Base-by-base conservation (phyloP, 53 echinoderm and acorn worm species). In the Mesocentrotus franciscanus region DNA sequence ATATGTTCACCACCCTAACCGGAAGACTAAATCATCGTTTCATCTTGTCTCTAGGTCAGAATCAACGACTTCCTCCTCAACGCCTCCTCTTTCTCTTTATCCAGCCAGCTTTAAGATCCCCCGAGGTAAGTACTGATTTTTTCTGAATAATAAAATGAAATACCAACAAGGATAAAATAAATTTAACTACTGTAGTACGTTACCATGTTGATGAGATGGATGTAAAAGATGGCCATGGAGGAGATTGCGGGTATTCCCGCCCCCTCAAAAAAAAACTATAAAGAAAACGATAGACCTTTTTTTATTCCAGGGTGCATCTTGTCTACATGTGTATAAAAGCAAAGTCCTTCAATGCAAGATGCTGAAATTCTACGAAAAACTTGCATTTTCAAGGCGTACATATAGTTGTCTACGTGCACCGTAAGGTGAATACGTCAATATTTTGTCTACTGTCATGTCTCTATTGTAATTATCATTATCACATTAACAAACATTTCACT, bases 31-130 rank as follows among this genome's bases (percentile, higher is more conserved):
- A 20, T 24, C 18, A 68, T 22, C 24, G 24, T 68, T 20, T 24
- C 68, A 68, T 68, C 24, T 68, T 68, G 4, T 68, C 24, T 24
- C 24, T 75, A 93, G 93, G 33, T 93, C 93, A 11, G 93, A 93
- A 93, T 93, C 93, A 8, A 93, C 93, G 24, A 93, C 93, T 20
- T 93, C 93, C 30, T 93, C 93, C 12, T 93, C 58, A 9, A 81
- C 93, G 33, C 93, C 93, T 16, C 93, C 93, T 1, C 60, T 93
- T 4, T 93, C 93, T 33, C 93, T 81, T 20, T 93, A 93, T 61
- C 79, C 93, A 9, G 93, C 93, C 5, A 93, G 18, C 61, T 93
- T 93, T 22, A 93, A 83, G 0, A 93, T 93, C 4, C 93, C 93
- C 58, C 30, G 93, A 93, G 93, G 93, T 93, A 81, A 34, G 93